Evolutionary conservation across 2,888 invertebrate species (phyloP).

Genomic region (Scaptomyza tumidula): DNA sequence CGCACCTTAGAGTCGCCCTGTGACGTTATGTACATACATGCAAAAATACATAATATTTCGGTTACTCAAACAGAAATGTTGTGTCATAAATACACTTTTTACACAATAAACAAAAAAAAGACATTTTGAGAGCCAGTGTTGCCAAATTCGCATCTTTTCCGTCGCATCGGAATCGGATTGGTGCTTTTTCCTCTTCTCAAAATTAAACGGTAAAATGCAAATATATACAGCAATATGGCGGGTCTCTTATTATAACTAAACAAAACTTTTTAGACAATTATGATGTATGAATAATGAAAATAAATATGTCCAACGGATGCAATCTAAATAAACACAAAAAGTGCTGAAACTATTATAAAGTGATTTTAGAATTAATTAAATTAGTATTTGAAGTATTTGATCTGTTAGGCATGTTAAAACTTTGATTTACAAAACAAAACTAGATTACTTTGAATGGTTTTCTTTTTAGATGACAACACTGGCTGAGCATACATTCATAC

Average conservation of each 20-base stretch:
- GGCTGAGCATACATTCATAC: background rate
- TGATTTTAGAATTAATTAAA: background rate
- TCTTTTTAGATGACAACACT: conserved; percentile 2
- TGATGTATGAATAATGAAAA: background rate
- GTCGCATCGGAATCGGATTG: background rate
- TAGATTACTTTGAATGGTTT: background rate
- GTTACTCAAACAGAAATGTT: conserved; percentile 68
- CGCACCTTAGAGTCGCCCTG: conserved; percentile 84
- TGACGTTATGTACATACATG: conserved; percentile 69
- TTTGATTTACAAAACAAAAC: background rate
- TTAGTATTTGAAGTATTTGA: background rate
- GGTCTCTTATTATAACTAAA: background rate
- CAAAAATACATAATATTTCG: conserved; percentile 73
- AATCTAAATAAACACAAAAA: background rate
- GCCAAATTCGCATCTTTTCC: background rate
- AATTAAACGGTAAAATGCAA: no score
- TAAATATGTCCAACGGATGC: background rate
- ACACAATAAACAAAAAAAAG: conserved; percentile 5
- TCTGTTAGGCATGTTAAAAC: background rate
- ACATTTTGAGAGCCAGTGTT: conserved; percentile 7
- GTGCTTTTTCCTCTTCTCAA: no score
- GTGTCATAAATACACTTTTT: conserved; percentile 8
- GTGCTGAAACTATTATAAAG: background rate
- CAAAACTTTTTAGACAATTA: background rate
- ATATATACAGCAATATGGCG: background rate